Base-by-base conservation (phyloP, 2,113 vertebrate species). In the Oryzias melastigma region DNA sequence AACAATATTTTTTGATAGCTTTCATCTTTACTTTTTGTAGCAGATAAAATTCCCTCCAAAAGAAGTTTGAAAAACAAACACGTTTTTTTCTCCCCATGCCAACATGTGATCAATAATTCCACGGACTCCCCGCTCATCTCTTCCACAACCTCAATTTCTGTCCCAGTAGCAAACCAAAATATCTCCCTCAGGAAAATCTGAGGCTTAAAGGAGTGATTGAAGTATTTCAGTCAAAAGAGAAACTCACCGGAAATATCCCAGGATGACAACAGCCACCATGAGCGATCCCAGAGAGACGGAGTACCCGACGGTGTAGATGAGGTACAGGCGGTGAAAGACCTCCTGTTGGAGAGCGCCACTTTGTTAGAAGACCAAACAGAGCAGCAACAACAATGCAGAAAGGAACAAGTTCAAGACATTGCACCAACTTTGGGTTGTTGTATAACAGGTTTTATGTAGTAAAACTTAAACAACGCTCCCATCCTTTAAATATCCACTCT, bases 241-340 rank as follows among this genome's bases (percentile, higher is more conserved):
- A 35, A 89, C 94, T 92, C 89, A 98, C 97, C 97, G 93, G 80
- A 99, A 99, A 86, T 98, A 97, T 83, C 95, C 96, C 80, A 99
- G 86, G 85, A 98, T 99, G 82, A 96, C 89, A 57, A 97, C 94
- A 0, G 97, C 97, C 65, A 98, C 94, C 52, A 96, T 96, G 78
- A 99, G 93, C 10, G 96, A 98, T 43, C 95, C 94, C 75, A 98
- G 91, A 22, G 97, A 99, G 89, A 98, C 93, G 43, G 97, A 98
- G 92, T 98, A 99, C 41, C 97, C 97, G 74, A 98, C 93, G 0
- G 97, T 99, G 88, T 99, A 99, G 88, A 98, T 98, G 91, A 98
- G 90, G 88, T 95, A 95, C 65, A 99, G 92, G 53, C 97, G 93
- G 83, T 98, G 89, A 73, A 98, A 98, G 65, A 98, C 94, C 65